Conservation (phyloP, 2,113 vertebrate genomes). For the Mormoops blainvillei region DNA sequence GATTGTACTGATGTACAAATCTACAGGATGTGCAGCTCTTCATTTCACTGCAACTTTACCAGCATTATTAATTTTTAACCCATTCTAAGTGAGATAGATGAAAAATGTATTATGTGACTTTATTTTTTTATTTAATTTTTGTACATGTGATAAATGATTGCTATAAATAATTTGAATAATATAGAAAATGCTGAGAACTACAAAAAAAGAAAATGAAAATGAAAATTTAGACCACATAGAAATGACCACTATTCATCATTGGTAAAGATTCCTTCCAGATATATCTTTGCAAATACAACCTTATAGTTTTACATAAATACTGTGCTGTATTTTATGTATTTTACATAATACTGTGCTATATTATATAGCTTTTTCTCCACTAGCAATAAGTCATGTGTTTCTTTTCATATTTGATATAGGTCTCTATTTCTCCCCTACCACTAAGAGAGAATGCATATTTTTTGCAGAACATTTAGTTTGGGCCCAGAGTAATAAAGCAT, state of each 20-base stretch:
- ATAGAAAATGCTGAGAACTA: neutral
- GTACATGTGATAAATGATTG: neutral
- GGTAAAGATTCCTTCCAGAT: neutral
- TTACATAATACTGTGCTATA: neutral
- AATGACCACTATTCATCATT: neutral
- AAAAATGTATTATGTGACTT: neutral
- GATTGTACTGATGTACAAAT: neutral
- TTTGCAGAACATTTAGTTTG: neutral
- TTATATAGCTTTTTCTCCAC: neutral
- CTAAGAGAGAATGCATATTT: neutral
- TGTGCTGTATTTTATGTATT: neutral
- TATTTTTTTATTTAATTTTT: neutral
- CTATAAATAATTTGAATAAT: neutral
- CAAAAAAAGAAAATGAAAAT: neutral
- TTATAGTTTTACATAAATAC: neutral
- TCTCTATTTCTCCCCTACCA: neutral
- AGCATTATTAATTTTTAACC: neutral
- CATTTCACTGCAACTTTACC: neutral
- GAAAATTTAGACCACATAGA: neutral
- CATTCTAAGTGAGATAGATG: neutral
- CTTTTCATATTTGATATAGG: neutral
- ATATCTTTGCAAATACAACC: neutral
- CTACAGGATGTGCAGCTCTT: neutral
- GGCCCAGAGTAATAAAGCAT: neutral
- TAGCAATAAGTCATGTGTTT: neutral